Evolutionary conservation across 1,140 invertebrate species (phyloP).

Genomic region (Pentalonia nigronervosa): DNA sequence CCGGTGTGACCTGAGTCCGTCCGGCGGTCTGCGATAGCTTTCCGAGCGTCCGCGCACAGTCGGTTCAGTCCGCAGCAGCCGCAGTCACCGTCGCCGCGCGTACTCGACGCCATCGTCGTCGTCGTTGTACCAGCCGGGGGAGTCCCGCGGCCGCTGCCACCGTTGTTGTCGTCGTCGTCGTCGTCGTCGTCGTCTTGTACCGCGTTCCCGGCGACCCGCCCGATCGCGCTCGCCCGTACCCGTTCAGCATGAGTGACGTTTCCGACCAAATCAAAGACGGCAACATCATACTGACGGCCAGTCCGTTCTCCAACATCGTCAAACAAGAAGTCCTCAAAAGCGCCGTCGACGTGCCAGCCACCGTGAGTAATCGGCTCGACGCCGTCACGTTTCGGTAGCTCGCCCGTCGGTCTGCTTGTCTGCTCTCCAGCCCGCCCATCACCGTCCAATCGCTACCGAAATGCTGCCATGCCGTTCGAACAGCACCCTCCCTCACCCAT

Average conservation of each 20-base stretch:
- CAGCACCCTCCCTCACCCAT: no score
- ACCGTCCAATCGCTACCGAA: background rate
- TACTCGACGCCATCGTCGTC: background rate
- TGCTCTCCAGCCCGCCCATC: no score
- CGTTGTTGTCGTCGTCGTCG: background rate
- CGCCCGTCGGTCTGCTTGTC: no score
- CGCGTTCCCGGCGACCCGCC: background rate
- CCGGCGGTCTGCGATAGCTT: slow-evolving; percentile 35
- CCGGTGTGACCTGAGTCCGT: background rate
- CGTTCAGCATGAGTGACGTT: slow-evolving; percentile 29
- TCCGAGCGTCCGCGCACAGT: slow-evolving; percentile 13
- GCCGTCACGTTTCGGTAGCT: background rate
- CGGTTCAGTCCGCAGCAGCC: background rate
- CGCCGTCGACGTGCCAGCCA: slow-evolving; percentile 12
- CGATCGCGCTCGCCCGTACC: background rate
- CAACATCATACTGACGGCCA: slow-evolving; percentile 16
- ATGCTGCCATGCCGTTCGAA: background rate
- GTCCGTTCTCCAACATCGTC: slow-evolving; percentile 30
- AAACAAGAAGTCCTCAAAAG: slow-evolving; percentile 6
- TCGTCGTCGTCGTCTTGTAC: background rate
- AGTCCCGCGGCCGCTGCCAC: background rate
- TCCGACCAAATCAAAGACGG: background rate
- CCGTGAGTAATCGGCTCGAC: background rate
- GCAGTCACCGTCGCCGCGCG: background rate
- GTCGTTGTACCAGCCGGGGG: background rate